Base-by-base conservation (phyloP, 1,140 invertebrate genomes). In the Caenorhabditis remanei region DNA sequence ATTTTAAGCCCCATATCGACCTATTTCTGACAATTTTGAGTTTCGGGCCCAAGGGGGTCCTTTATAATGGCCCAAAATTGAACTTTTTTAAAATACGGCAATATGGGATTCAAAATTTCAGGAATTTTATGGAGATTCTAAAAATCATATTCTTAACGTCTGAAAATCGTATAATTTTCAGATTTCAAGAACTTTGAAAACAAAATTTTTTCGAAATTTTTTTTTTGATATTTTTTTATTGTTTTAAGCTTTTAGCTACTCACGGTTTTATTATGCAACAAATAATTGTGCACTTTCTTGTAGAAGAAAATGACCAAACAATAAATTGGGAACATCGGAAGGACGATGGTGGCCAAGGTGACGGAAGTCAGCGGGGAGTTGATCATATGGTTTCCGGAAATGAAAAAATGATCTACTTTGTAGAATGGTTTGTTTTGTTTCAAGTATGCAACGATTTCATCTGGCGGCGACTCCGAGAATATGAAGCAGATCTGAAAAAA, bases 301-400 rank as follows among this genome's bases (percentile, higher is more conserved):
- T 79, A 85, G 84, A 88, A 88, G 40, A 67, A 88, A 8, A 88
- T 67, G 4, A 88, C 84, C 32, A 88, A 13, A 46, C 40, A 43
- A 41, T 88, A 88, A 67, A 88, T 88, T 0, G 87, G 87, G 24
- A 88, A 88, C 87, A 88, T 88, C 24, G 87, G 87, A 32, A 88
- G 84, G 19, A 88, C 87, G 2, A 88, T 88, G 0, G 87, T 79
- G 14, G 71, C 67, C 83, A 88, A 75, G 24, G 87, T 88, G 41
- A 85, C 43, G 1, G 53, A 56, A n/a, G 87, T 88, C 21, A 88
- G 55, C 16, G 83, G 83, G 40, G 87, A 84, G 2, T 63, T 63
- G 24, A 85, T 46, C 87, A 88, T 88, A 58, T 88, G 85, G n/a
- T 88, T 88, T 43, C 87, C 87, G n/a, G 83, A 61, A 55, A 87